Percentiles rank a stretch among this genome's conserved stretches.
These are phyloP conservation scores for Meles meles DNA, from an alignment of 2,113 vertebrate genomes.

Conservation along the genomic window DNA sequence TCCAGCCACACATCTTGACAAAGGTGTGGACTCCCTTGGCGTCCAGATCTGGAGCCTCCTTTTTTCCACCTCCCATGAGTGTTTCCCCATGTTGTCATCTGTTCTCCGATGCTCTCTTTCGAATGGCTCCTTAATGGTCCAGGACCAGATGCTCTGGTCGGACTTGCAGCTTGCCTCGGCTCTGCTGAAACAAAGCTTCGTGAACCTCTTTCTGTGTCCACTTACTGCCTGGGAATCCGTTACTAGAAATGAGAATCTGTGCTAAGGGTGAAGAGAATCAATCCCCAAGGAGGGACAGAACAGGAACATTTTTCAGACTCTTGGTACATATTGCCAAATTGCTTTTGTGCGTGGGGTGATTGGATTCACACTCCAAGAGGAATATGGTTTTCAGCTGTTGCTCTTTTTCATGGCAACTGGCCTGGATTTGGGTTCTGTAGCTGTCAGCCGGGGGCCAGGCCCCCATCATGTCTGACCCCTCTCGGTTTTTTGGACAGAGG, in stretches of 20 bases:
- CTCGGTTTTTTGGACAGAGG: background rate
- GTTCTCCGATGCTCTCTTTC: background rate
- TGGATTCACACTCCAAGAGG: background rate
- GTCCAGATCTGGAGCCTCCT: fast-evolving
- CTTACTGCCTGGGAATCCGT: background rate
- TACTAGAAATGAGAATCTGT: background rate
- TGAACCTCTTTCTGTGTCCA: background rate
- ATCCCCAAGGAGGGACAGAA: background rate
- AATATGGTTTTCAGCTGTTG: background rate
- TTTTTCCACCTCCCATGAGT: background rate
- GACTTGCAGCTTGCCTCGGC: too few relatives aligned
- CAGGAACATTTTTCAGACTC: background rate
- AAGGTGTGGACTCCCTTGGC: background rate
- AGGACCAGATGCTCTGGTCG: background rate
- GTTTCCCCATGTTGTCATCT: background rate
- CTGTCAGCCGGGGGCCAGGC: background rate
- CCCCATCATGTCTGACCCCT: background rate
- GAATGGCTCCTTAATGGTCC: background rate
- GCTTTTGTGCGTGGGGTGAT: background rate
- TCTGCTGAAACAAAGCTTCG: background rate
- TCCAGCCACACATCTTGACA: fast-evolving
- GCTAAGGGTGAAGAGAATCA: background rate
- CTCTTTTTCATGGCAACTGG: background rate
- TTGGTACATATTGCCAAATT: background rate
- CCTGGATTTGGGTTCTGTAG: background rate